Base-by-base conservation (phyloP, 1,140 invertebrate species). In the Drosophila punjabiensis region DNA sequence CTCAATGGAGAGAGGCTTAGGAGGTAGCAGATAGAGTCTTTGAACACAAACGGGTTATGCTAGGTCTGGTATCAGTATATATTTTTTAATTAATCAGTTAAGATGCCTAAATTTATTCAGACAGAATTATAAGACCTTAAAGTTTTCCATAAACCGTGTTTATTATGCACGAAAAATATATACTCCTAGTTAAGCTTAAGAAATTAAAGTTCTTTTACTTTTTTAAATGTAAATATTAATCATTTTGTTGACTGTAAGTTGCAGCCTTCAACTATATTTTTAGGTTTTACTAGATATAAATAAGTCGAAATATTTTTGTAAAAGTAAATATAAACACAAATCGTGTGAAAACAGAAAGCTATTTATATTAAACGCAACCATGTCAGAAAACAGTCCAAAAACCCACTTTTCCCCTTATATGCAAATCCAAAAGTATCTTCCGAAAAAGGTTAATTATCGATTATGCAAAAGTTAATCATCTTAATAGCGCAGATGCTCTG, bases 381-480 rank as follows among this genome's bases (percentile, higher is more conserved):
- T 47, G 16, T 11, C 11, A 35, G 3, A 20, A 7, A 13, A 10
- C 0, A 28, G 16, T 33, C 6, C 0, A 24, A 24, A 47, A 24
- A 6, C n/a, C 33, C 8, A 16, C 8, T 11, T 28, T 2, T 16
- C 10, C 1, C 11, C 7, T 8, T 6, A 11, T 41, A 62, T 33
- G 28, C 66, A 50, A 69, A 66, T 45, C n/a, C 16, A 5, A n/a
- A 41, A 66, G 3, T 24, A 13, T 30, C 18, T 13, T 28, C 10
- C 16, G 2, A 32, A 65, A 47, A 53, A 18, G 24, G 14, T 32
- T 63, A 56, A 60, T 35, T 66, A 78, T 82, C 62, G 79, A 75
- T 79, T 85, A 88, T 84, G 81, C 85, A 69, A 81, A 88, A 89
- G 66, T 84, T 88, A 84, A 88, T 88, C 85, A 81, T 81, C 84